A percentile compares a stretch with the other conserved stretches of the same genome.
These are phyloP conservation scores for Tympanoctomys barrerae DNA, from an alignment of 2,797 vertebrate genomes.

Conservation along the genomic window DNA sequence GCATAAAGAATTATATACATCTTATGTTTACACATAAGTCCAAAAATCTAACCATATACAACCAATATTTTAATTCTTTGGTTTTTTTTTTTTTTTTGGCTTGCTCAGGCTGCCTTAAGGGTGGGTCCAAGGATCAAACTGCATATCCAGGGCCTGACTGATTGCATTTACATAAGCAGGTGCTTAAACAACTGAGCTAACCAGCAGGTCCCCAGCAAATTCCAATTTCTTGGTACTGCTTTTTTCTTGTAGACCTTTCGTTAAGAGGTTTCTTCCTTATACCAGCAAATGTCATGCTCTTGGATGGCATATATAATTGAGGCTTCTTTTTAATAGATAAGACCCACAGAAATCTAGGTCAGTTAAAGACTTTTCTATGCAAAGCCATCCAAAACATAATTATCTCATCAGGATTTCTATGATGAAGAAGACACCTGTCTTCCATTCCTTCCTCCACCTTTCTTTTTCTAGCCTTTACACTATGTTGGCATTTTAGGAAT, in stretches of 20 bases:
- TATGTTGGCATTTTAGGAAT: not conserved
- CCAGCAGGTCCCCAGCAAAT: not conserved
- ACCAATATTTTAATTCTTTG: too few relatives aligned
- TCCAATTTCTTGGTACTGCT: conserved; percentile 3
- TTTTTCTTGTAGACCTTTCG: conserved; percentile 59
- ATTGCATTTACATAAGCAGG: too few relatives aligned
- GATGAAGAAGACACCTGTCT: not conserved
- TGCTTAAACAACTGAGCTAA: too few relatives aligned
- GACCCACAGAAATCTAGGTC: not conserved
- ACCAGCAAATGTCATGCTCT: not conserved
- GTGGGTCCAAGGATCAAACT: too few relatives aligned
- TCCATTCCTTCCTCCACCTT: not conserved
- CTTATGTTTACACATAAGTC: too few relatives aligned
- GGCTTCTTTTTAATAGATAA: conserved; percentile 13
- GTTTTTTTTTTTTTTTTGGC: too few relatives aligned
- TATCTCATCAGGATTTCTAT: not conserved
- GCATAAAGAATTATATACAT: too few relatives aligned
- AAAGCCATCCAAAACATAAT: not conserved
- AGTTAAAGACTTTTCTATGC: not conserved
- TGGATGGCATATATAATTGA: not conserved
- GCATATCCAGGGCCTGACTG: too few relatives aligned
- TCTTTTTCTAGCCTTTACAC: not conserved
- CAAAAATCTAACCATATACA: too few relatives aligned
- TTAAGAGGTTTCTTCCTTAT: conserved; percentile 47
- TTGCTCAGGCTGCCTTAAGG: too few relatives aligned